Evolutionary conservation across 1,140 invertebrate species (phyloP).

Genomic region (Brachionus manjavacas): DNA sequence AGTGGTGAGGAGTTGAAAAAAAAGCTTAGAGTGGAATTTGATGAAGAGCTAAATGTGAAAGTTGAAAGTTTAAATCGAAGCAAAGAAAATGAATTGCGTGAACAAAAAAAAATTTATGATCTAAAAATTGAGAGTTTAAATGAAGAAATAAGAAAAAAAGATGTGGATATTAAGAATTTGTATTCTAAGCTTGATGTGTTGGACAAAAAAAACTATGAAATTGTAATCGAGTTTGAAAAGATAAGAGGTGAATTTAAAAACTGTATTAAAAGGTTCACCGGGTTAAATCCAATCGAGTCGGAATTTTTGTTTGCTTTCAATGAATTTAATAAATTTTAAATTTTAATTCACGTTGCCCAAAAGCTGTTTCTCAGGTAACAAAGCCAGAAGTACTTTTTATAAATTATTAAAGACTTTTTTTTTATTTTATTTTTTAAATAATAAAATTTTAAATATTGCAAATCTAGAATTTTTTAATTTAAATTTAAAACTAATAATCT

Average conservation of each 20-base stretch:
- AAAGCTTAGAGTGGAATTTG: background rate
- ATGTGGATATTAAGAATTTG: background rate
- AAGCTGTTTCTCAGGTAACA: background rate
- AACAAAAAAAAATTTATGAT: background rate
- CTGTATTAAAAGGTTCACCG: background rate
- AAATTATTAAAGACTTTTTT: background rate
- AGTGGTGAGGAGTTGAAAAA: background rate
- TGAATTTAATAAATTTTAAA: background rate
- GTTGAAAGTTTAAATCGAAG: background rate
- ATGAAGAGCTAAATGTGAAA: background rate
- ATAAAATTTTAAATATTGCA: background rate
- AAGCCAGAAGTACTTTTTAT: background rate
- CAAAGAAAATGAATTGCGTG: background rate
- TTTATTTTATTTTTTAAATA: background rate
- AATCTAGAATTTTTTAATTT: too few relatives aligned
- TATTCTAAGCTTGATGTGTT: background rate
- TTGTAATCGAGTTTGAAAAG: background rate
- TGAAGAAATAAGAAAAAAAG: background rate
- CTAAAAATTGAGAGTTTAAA: background rate
- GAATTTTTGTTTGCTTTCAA: constrained; percentile 26
- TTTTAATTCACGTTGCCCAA: background rate
- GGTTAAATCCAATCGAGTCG: background rate
- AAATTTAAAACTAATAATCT: too few relatives aligned
- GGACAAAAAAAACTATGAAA: background rate
- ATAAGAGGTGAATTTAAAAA: background rate